Evolutionary conservation across 2,888 invertebrate genomes (phyloP).

Genomic region (Andrena bicolor): DNA sequence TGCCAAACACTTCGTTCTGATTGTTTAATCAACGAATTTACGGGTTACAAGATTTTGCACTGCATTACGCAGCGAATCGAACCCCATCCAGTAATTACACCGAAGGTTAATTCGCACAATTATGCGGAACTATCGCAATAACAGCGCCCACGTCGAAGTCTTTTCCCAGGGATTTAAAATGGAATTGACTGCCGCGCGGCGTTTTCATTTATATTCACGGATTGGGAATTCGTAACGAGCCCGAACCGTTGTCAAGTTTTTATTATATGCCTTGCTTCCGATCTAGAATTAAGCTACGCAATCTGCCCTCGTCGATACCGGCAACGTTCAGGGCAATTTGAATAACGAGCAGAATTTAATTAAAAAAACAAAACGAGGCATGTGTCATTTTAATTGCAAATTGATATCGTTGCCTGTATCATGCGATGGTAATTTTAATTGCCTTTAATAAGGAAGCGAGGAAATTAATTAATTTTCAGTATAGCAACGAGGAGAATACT

Average conservation of each 20-base stretch:
- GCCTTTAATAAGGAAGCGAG: slow-evolving; percentile 10
- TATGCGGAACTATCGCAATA: slow-evolving; percentile 23
- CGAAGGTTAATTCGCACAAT: slow-evolving; percentile 40
- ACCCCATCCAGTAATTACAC: slow-evolving; percentile 19
- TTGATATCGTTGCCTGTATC: background rate
- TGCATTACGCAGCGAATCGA: slow-evolving; percentile 4
- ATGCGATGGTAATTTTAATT: background rate
- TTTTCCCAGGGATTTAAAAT: slow-evolving; percentile 14
- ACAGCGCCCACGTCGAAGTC: background rate
- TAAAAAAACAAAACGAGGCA: slow-evolving; percentile 15
- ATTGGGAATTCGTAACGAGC: slow-evolving; percentile 44
- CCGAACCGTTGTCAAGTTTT: slow-evolving; percentile 45
- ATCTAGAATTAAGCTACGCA: slow-evolving; percentile 26
- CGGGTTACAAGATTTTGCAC: slow-evolving; percentile 27
- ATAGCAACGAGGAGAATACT: too few relatives aligned
- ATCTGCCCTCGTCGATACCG: slow-evolving; percentile 38
- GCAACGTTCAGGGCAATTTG: slow-evolving; percentile 30
- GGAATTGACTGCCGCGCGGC: slow-evolving; percentile 5
- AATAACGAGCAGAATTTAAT: slow-evolving; percentile 44
- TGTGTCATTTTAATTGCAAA: slow-evolving; percentile 38
- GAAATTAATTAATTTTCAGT: too few relatives aligned
- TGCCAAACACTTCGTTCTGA: slow-evolving; percentile 50
- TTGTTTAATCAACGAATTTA: slow-evolving; percentile 38
- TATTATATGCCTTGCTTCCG: slow-evolving; percentile 43
- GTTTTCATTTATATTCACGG: slow-evolving; percentile 45